phyloP scores from a whole-genome alignment of 2,113 vertebrate genomes.

The Peucedramus taeniatus region DNA sequence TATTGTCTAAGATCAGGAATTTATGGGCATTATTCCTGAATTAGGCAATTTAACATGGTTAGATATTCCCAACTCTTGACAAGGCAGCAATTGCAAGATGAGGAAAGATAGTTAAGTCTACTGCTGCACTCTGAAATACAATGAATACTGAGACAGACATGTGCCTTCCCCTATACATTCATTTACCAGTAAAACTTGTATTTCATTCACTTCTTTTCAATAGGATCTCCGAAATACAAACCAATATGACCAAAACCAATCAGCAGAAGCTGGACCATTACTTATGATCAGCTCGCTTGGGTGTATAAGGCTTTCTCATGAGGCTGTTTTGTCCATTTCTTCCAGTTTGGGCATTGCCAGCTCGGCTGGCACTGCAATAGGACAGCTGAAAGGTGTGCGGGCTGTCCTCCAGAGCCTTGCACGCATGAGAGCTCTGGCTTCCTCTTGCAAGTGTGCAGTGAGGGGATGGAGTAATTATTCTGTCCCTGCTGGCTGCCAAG shows the following conservation, averaged over 20 bases:
- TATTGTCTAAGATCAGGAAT: not conserved
- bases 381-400: accelerated
- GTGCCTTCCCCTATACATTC: not conserved
- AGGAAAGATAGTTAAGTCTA: not conserved
- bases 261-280: not conserved
- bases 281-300: not conserved
- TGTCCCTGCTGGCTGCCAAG: not conserved
- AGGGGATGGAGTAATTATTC: not conserved
- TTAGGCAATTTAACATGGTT: not conserved
- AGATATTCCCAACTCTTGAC: not conserved
- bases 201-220: not conserved
- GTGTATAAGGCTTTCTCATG: not conserved
- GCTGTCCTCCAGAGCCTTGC: not conserved
- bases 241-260: not conserved
- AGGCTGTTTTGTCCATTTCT: not conserved
- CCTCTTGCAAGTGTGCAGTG: not conserved
- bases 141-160: not conserved
- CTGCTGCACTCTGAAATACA: not conserved
- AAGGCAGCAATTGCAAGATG: not conserved
- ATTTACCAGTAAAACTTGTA: not conserved
- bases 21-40: not conserved
- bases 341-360: not conserved
- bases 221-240: not conserved
- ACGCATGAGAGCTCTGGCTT: not conserved
- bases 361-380: accelerated